Base-by-base conservation (phyloP, 2,888 invertebrate genomes). In the Eupithecia exiguata region DNA sequence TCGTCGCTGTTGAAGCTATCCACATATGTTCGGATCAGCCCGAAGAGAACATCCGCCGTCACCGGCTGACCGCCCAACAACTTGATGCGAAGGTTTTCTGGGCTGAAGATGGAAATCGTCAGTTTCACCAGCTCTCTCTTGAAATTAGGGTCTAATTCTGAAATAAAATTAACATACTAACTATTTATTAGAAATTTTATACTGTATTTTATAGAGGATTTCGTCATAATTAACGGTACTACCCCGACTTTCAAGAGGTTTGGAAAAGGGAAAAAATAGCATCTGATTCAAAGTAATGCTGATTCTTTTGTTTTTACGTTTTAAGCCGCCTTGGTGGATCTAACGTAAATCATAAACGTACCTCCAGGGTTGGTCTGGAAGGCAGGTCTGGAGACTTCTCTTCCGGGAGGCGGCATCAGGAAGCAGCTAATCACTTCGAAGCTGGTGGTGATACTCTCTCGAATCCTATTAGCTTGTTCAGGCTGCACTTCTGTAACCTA, bases 371-470 rank as follows among this genome's bases (percentile, higher is more conserved):
- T 71, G 14, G 70, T 74, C 16, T 70, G 65, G 21, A 78, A 78
- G 1, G 16, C 14, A 7, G 72, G 69, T 10, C 65, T 40, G 0
- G 12, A 4, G 6, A 77, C 68, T 18, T 30, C 12, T 36, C 53
- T 1, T n/a, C 77, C 75, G 1, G 78, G 78, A 36, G 69, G 74
- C 7, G 78, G 75, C 74, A 78, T 72, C 5, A 78, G 74, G 30
- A 78, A 78, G 58, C 78, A 77, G 25, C 74, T 71, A 5, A 77
- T 49, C 2, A 62, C 67, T 7, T 74, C 70, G 38, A 78, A 78
- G 36, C 75, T 74, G 49, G 67, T 5, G 5, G 14, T 49, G 43
- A 78, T 77, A 30, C 77, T 77, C 1, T 61, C 12, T 0, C 75
- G 73, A 1, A 78, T 12, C 18, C 71, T 72, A 36, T 68, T 53